A percentile compares a stretch with the other conserved stretches of the same genome.
phyloP scores from a whole-genome alignment of 2,797 vertebrate genomes.

The Labroides dimidiatus region DNA sequence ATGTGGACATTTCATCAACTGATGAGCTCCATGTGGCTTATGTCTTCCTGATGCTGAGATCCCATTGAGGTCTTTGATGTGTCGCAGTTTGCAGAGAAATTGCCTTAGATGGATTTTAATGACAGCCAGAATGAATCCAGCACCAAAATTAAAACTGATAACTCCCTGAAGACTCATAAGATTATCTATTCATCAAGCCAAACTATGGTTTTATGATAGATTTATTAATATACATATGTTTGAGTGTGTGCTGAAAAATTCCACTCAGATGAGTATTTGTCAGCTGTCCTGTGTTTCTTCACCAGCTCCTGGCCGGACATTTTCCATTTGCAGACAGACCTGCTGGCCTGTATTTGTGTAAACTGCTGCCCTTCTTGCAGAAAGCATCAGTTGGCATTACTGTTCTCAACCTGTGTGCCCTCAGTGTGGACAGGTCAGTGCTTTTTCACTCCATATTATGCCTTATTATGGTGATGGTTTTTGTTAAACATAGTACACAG shows the following conservation, averaged over 20 bases:
- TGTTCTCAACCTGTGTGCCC: conserved; percentile 95
- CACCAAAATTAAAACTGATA: conserved; percentile 5
- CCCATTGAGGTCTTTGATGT: conserved; percentile 29
- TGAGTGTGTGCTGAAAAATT: neutral
- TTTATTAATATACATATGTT: neutral
- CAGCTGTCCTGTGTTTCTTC: conserved; percentile 1
- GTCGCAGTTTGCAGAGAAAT: conserved; percentile 8
- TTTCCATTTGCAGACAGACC: conserved; percentile 87
- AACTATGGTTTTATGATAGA: too few relatives aligned
- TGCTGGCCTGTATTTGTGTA: conserved; percentile 91
- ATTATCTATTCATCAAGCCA: too few relatives aligned
- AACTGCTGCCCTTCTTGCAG: conserved; percentile 95
- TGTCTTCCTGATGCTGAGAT: conserved; percentile 27
- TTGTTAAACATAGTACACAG: neutral
- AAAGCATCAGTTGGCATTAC: conserved; percentile 98
- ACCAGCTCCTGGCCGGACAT: conserved; percentile 88
- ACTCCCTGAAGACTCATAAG: neutral
- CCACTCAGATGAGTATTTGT: neutral
- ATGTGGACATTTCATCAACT: conserved; percentile 19
- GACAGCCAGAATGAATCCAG: conserved; percentile 6
- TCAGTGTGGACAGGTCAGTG: conserved; percentile 97
- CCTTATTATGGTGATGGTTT: neutral
- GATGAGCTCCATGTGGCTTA: conserved; percentile 24
- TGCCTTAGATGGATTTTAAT: conserved; percentile 23
- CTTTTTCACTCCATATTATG: too few relatives aligned